Evolutionary conservation across 2,797 vertebrate species (phyloP).

Genomic region (Chelon labrosus): DNA sequence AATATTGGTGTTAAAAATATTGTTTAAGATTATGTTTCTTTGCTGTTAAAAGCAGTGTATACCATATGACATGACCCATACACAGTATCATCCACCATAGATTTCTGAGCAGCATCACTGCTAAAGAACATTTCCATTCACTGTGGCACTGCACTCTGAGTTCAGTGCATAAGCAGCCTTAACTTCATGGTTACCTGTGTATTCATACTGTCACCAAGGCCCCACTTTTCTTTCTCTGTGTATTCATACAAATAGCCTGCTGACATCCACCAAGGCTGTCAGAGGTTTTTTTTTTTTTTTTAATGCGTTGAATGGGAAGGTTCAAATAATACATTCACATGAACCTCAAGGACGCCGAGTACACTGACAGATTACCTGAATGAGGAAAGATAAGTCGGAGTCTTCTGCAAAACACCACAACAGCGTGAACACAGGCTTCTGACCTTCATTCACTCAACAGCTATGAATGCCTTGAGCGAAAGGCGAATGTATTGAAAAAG

Average conservation of each 20-base stretch:
- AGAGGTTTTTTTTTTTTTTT: neutral
- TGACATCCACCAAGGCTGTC: slow-evolving; percentile 46
- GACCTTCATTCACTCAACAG: slow-evolving; percentile 53
- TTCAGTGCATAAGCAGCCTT: neutral
- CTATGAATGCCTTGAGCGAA: slow-evolving; percentile 29
- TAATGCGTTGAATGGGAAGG: slow-evolving; percentile 15
- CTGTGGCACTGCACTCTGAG: neutral
- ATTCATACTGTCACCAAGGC: slow-evolving; percentile 51
- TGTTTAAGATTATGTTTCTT: too few relatives aligned
- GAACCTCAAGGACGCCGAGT: slow-evolving; percentile 25
- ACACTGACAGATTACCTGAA: slow-evolving; percentile 47
- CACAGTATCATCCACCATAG: too few relatives aligned
- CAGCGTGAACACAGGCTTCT: slow-evolving; percentile 11
- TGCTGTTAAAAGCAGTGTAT: too few relatives aligned
- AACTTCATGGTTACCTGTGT: slow-evolving; percentile 18
- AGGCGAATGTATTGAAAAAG: slow-evolving; percentile 17
- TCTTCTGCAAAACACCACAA: slow-evolving; percentile 28
- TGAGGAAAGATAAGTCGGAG: slow-evolving; percentile 42
- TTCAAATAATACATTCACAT: slow-evolving; percentile 22
- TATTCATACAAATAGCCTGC: slow-evolving; percentile 38
- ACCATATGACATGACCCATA: too few relatives aligned
- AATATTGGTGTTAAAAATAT: too few relatives aligned
- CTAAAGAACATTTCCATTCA: slow-evolving; percentile 23
- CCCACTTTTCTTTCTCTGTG: slow-evolving; percentile 13
- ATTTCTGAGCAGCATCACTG: neutral